phyloP scores from a whole-genome alignment of 2,888 invertebrate genomes.

The Crioceris asparagi region DNA sequence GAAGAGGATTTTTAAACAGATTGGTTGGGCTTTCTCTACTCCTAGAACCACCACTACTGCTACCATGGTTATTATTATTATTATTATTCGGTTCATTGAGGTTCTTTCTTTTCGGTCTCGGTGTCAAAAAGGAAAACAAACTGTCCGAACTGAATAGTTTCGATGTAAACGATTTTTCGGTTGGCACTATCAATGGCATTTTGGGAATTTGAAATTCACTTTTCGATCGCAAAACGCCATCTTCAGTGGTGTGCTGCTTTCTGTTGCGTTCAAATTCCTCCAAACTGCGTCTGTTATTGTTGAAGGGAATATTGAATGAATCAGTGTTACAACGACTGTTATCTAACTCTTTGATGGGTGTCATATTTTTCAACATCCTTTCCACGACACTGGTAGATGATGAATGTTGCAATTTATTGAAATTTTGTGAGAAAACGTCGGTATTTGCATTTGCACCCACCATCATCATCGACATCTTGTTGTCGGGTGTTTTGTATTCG shows the following conservation, averaged over 20 bases:
- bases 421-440: constrained; percentile 28
- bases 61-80: constrained; percentile 6
- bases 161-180: constrained; percentile 22
- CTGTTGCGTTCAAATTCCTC: constrained; percentile 13
- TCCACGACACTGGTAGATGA: constrained; percentile 28
- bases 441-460: constrained; percentile 13
- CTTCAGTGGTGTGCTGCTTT: constrained; percentile 11
- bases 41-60: constrained; percentile 8
- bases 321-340: constrained; percentile 9
- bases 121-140: constrained; percentile 49
- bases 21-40: constrained; percentile 16
- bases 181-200: constrained; percentile 16
- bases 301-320: constrained; percentile 10
- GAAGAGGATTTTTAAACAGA: constrained; percentile 26
- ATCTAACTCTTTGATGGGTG: constrained; percentile 9
- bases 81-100: too few relatives aligned
- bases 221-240: constrained; percentile 32
- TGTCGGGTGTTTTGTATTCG: constrained; percentile 32
- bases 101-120: constrained; percentile 35
- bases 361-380: constrained; percentile 10
- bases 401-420: constrained; percentile 30
- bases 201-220: constrained; percentile 35
- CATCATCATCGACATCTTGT: constrained; percentile 9
- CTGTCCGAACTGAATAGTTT: constrained; percentile 32
- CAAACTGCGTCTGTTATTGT: constrained; percentile 14